Evolutionary conservation across 2,888 invertebrate species (phyloP), one percentile per base, ranked within the genome.

Genomic region (Charanyca ferruginea): DNA sequence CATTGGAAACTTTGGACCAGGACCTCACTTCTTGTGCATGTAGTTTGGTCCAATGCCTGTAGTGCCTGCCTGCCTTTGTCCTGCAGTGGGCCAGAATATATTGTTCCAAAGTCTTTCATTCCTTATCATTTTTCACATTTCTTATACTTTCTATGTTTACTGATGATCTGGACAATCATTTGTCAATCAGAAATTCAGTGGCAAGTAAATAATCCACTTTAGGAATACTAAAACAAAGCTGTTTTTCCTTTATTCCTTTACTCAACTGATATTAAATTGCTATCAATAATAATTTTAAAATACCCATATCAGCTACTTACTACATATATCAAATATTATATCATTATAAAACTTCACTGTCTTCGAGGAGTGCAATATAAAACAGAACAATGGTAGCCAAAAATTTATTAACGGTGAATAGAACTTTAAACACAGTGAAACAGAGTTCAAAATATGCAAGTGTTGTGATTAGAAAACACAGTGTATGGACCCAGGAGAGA

Each of bases 401-500:
- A 79, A 89, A 85, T 54, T 74, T 91, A 18, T 79, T 88, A 60
- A 81, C 74, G 18, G 69, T 89, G 55, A 90, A 88, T 60, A 87
- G 85, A 51, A 85, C 88, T 65, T 75, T 91, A 71, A 79, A 68
- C 0, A 25, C 83, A 47, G 73, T 87, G 64, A 75, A 70, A 69
- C 83, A 85, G 41, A 81, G 83, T 80, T 83, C 86, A 65, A 89
- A 87, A 72, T 85, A 67, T 49, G 78, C 81, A 2, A 81, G 78
- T 77, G 83, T 84, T 13, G 73, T 74, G 42, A 74, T 85, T 3
- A 90, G 94, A 67, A 87, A 83, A 58, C 78, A 86, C 1, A 91
- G 91, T 76, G 87, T 86, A 3, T 95, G 95, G 95, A 90, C 91
- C 0, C 82, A 88, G 42, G 93, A 94, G 13, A 90, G 85, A 38